phyloP scores from a whole-genome alignment of 64 coral and sea anemone genomes.

The Cladopsammia gracilis region DNA sequence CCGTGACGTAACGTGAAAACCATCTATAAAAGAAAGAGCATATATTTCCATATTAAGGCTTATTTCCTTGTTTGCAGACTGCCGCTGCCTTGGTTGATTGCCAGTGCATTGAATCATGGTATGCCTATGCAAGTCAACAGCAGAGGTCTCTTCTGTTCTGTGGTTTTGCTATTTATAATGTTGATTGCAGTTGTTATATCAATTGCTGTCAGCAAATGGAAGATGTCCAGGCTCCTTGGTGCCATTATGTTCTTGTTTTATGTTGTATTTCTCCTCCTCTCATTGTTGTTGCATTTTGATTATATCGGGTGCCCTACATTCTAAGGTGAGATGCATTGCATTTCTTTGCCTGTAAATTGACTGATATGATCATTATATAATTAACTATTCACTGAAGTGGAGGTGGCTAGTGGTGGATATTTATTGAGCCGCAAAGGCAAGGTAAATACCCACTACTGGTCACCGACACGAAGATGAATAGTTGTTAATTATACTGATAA shows the following conservation, averaged over 20 bases:
- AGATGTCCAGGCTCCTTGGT: conserved; percentile 89
- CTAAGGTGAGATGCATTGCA: background rate
- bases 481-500: no score
- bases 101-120: conserved; percentile 66
- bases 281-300: conserved; percentile 66
- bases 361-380: no score
- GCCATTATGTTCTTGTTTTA: conserved; percentile 80
- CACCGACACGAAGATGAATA: no score
- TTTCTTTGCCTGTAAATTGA: no score
- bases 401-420: no score
- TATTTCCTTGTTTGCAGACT: conserved; percentile 59
- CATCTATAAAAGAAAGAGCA: no score
- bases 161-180: conserved; percentile 91
- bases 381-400: no score
- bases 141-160: conserved; percentile 84
- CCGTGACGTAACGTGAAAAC: no score
- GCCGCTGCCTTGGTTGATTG: conserved; percentile 88
- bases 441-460: no score
- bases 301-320: conserved; percentile 26
- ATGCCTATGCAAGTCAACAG: conserved; percentile 62
- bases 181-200: conserved; percentile 68
- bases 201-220: conserved; percentile 88
- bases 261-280: conserved; percentile 81
- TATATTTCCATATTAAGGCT: background rate
- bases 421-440: no score